A percentile compares a stretch with the other conserved stretches of the same genome.
phyloP scores from a whole-genome alignment of 1,140 invertebrate genomes.

The Lasioglossum baleicum region DNA sequence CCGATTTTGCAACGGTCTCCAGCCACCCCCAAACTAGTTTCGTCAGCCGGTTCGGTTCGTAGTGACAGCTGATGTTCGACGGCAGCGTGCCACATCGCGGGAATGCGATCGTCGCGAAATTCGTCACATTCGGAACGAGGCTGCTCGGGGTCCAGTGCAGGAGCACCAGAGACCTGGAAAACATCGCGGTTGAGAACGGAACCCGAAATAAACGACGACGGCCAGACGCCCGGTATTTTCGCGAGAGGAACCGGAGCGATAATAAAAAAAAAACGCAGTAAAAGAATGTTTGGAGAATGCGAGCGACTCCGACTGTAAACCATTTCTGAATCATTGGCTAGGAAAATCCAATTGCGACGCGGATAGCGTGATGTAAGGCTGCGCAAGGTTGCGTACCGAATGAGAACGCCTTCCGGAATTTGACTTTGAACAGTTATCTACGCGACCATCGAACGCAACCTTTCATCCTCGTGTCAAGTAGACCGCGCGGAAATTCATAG shows the following conservation, averaged over 20 bases:
- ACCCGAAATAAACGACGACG: neutral
- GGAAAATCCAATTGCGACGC: no score
- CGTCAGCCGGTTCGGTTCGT: constrained; percentile 84
- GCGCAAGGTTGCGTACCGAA: no score
- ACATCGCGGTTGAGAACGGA: neutral
- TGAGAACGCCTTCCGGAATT: no score
- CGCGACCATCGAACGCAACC: neutral
- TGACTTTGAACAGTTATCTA: no score
- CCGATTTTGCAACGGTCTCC: constrained; percentile 78
- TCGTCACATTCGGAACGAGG: constrained; percentile 80
- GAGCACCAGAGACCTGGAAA: constrained; percentile 81
- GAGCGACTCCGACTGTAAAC: no score
- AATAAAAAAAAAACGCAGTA: constrained; percentile 28
- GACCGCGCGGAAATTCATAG: neutral
- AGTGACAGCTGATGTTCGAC: constrained; percentile 79
- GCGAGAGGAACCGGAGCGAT: neutral
- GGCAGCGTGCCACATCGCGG: constrained; percentile 80
- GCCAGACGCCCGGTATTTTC: neutral
- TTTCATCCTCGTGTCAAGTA: neutral
- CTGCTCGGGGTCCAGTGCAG: constrained; percentile 85
- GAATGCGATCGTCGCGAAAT: constrained; percentile 80
- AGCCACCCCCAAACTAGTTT: constrained; percentile 85
- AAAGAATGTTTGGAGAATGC: constrained; percentile 7
- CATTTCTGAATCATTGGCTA: no score
- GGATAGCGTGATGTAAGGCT: no score